Evolutionary conservation across 2,888 invertebrate species (phyloP).

Genomic region (Leucozona laternaria): DNA sequence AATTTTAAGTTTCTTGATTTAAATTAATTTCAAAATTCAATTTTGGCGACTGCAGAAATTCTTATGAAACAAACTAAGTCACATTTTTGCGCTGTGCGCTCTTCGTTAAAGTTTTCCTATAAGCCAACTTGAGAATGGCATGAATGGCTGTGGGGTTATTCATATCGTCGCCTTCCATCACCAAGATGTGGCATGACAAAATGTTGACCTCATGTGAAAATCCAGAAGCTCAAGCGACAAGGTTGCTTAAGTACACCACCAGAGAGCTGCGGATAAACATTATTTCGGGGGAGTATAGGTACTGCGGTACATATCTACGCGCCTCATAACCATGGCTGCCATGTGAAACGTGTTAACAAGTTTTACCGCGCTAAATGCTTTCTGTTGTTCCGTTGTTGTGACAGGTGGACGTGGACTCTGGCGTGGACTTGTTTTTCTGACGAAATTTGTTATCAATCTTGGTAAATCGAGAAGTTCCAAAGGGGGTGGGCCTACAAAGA

Average conservation of each 20-base stretch:
- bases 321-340: conserved; percentile 45
- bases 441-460: conserved; percentile 67
- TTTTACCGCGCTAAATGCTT: conserved; percentile 60
- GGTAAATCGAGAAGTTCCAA: conserved; percentile 54
- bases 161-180: conserved; percentile 75
- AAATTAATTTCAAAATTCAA: too few relatives aligned
- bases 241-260: conserved; percentile 34
- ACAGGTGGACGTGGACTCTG: conserved; percentile 70
- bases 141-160: conserved; percentile 71
- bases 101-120: conserved; percentile 40
- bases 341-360: conserved; percentile 44
- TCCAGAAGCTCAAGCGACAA: conserved; percentile 63
- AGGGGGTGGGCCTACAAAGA: conserved; percentile 4
- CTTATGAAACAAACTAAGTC: conserved; percentile 13
- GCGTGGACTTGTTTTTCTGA: conserved; percentile 49
- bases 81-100: conserved; percentile 38
- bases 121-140: conserved; percentile 40
- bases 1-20: too few relatives aligned
- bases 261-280: not conserved
- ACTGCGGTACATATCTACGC: conserved; percentile 45
- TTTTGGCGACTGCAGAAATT: not conserved
- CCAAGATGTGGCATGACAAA: conserved; percentile 74
- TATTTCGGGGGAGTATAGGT: conserved; percentile 39
- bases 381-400: conserved; percentile 38
- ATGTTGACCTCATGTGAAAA: conserved; percentile 76